phyloP scores from a whole-genome alignment of 64 coral and sea anemone species.

The Pocillopora verrucosa region DNA sequence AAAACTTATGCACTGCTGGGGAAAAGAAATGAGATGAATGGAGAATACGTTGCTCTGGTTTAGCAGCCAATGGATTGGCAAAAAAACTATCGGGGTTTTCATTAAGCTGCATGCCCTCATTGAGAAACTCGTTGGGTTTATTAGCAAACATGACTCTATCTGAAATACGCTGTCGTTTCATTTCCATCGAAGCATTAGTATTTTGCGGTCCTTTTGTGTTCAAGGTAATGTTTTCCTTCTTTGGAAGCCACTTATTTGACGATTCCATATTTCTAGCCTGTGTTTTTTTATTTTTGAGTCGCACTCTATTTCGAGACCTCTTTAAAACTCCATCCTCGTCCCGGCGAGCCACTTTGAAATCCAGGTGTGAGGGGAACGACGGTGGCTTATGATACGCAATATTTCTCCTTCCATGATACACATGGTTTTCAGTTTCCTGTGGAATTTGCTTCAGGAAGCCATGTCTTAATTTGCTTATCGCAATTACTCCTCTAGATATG shows the following conservation, averaged over 20 bases:
- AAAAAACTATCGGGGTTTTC: conserved; percentile 7
- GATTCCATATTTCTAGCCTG: neutral
- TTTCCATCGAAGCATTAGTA: neutral
- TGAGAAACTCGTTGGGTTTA: neutral
- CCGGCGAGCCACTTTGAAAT: neutral
- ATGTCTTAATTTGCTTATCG: neutral
- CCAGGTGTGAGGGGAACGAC: neutral
- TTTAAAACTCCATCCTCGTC: conserved; percentile 5
- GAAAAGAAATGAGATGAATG: conserved; percentile 3
- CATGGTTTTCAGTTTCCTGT: neutral
- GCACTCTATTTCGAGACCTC: conserved; percentile 28
- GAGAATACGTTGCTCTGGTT: neutral
- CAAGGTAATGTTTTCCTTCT: neutral
- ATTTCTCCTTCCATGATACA: neutral
- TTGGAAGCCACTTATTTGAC: neutral
- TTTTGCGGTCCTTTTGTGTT: neutral
- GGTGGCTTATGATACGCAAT: neutral
- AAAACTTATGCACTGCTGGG: conserved; percentile 24
- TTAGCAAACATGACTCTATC: neutral
- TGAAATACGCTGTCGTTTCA: neutral
- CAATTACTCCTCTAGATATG: neutral
- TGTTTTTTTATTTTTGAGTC: neutral
- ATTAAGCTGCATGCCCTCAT: neutral
- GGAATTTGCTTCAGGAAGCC: neutral
- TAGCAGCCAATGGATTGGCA: neutral